Evolutionary conservation across 2,113 vertebrate genomes (phyloP), one percentile per base, ranked within the genome.

Genomic region (Columba janthina): DNA sequence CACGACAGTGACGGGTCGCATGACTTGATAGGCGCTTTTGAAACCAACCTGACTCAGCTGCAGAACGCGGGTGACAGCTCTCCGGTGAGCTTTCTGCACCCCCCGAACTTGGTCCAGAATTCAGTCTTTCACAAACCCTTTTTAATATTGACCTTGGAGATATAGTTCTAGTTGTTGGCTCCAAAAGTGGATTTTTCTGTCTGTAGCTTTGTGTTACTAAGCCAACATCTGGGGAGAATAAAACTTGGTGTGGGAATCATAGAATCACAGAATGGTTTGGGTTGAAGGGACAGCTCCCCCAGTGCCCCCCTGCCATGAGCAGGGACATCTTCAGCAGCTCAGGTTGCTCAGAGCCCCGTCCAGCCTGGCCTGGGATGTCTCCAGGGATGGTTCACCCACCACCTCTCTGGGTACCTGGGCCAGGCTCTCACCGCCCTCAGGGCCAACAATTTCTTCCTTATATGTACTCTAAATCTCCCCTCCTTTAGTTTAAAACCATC

Each of bases 21-120:
- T 86, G 99, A 99, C 93, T 98, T 99, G 92, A 99, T 99, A 65
- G 99, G 99, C n/a, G 92, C 96, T 64, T 99, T 99, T 97, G 98
- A 98, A 90, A 98, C 97, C 32, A 99, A 94, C 92, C 97, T 99
- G 81, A 95, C 96, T 5, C 98, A 99, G 81, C 95, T 99, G 85
- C 98, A 98, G 97, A 97, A 98, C 89, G 97, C 97, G 20, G 95
- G 48, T n/a, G 89, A 72, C 2, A 80, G 98, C 86, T 98, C 97
- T 60, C 97, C 34, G 78, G 99, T 99, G 98, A 99, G 98, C 90
- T 93, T 77, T 54, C 81, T 62, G 54, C 69, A 8, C 57, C 58
- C 70, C 31, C 9, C 2, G 2, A 11, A 3, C 31, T 44, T 11
- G 42, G 20, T 34, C 57, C 24, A 3, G n/a, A 46, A 26, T 38